Conservation (phyloP, 2,888 invertebrate genomes). For the Aspidiotus rigidus region DNA sequence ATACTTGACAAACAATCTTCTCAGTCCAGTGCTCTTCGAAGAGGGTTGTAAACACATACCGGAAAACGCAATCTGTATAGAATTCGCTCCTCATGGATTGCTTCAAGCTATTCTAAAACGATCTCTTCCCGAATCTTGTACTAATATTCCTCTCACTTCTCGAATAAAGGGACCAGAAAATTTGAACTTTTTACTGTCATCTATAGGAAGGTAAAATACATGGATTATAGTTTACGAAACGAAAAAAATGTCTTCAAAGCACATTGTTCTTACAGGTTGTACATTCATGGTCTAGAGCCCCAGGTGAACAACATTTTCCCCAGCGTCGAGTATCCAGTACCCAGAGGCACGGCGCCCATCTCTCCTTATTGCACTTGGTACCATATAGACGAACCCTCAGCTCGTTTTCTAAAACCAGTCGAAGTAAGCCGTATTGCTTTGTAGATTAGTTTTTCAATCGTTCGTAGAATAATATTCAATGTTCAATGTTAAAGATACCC, state of each 20-base stretch:
- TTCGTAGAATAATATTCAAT: background rate
- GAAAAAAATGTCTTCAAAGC: background rate
- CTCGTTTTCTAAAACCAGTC: background rate
- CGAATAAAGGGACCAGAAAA: conserved; percentile 43
- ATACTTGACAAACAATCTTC: conserved; percentile 58
- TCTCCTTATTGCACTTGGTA: conserved; percentile 77
- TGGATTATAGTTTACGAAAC: background rate
- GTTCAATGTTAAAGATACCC: background rate
- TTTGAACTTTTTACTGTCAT: conserved; percentile 43
- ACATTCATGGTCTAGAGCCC: conserved; percentile 64
- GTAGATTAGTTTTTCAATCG: background rate
- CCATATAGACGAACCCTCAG: conserved; percentile 45
- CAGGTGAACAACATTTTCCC: conserved; percentile 68
- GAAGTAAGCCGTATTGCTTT: background rate
- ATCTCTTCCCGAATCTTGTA: conserved; percentile 47
- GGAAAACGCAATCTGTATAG: conserved; percentile 70
- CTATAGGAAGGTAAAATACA: conserved; percentile 44
- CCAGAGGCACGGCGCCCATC: conserved; percentile 73
- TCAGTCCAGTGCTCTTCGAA: conserved; percentile 66
- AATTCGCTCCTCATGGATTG: conserved; percentile 82
- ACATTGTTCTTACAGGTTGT: conserved; percentile 48
- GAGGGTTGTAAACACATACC: conserved; percentile 73
- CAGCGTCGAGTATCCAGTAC: conserved; percentile 66
- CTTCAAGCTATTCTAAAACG: conserved; percentile 77
- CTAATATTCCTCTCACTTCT: conserved; percentile 33